Percentiles rank a stretch among this genome's conserved stretches.
Evolutionary conservation across 1,140 invertebrate species (phyloP).

Genomic region (Protaetia brevitarsis): DNA sequence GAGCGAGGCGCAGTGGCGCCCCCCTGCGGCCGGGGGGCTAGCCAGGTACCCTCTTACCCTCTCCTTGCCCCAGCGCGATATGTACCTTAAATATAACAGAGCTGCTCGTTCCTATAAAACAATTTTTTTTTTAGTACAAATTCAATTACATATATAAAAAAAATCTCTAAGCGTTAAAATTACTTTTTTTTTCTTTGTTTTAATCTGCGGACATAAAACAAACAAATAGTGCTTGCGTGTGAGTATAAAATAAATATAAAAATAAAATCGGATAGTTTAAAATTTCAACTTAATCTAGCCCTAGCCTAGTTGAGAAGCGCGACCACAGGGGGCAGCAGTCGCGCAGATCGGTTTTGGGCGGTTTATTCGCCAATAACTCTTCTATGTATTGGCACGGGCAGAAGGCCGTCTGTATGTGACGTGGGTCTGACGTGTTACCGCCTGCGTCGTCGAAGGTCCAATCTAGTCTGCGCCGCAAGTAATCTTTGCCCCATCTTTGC

Average conservation of each 20-base stretch:
- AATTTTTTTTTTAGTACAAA: no score
- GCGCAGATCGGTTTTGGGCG: slow-evolving; percentile 61
- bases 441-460: slow-evolving; percentile 85
- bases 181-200: no score
- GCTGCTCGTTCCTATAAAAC: slow-evolving; percentile 70
- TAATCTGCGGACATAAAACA: no score
- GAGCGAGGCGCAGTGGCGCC: slow-evolving; percentile 72
- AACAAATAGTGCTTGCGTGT: slow-evolving; percentile 24
- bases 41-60: slow-evolving; percentile 66
- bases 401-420: slow-evolving; percentile 76
- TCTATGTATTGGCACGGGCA: slow-evolving; percentile 92
- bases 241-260: background rate
- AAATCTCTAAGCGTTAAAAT: no score
- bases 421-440: slow-evolving; percentile 76
- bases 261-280: background rate
- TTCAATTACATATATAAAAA: no score
- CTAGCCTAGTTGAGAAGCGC: slow-evolving; percentile 63
- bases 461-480: slow-evolving; percentile 80
- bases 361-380: slow-evolving; percentile 82
- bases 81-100: slow-evolving; percentile 76
- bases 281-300: slow-evolving; percentile 58
- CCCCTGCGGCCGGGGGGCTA: slow-evolving; percentile 60
- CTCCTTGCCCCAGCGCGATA: slow-evolving; percentile 74
- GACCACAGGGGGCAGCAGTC: slow-evolving; percentile 73
- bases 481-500: slow-evolving; percentile 93